Percentiles rank a stretch among this genome's conserved stretches.
Conservation (phyloP, 2,888 invertebrate species). For the Drosophila meridionalis region DNA sequence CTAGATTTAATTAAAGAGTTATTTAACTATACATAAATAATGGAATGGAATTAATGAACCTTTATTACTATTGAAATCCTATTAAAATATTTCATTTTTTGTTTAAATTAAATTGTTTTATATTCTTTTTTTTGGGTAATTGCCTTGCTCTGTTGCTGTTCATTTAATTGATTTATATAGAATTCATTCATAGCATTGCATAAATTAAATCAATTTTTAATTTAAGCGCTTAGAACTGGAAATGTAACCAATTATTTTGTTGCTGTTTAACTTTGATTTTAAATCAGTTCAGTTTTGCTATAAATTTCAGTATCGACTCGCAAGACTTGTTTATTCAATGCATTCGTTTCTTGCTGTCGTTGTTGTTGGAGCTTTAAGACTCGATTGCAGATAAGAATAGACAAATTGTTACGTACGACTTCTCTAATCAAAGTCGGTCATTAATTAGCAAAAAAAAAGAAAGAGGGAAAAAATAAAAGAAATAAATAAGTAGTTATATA, state of each 20-base stretch:
- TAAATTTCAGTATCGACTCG: neutral
- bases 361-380: neutral
- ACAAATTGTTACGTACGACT: constrained; percentile 32
- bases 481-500: neutral
- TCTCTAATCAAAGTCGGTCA: constrained; percentile 24
- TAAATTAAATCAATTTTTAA: neutral
- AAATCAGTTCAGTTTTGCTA: constrained; percentile 13
- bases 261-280: neutral
- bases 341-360: constrained; percentile 6
- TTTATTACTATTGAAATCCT: neutral
- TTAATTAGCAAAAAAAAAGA: constrained; percentile 9
- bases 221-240: constrained; percentile 3
- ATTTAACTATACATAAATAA: neutral
- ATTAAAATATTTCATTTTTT: neutral
- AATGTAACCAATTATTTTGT: neutral
- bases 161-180: neutral
- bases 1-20: neutral
- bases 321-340: constrained; percentile 31
- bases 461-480: neutral
- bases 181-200: neutral
- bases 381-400: constrained; percentile 37
- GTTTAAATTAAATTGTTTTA: neutral
- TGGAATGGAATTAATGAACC: neutral
- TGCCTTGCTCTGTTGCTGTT: neutral
- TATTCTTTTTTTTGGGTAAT: neutral